These are phyloP conservation scores for Schrankia costaestrigalis DNA, from an alignment of 2,888 invertebrate genomes.

Conservation along the genomic window DNA sequence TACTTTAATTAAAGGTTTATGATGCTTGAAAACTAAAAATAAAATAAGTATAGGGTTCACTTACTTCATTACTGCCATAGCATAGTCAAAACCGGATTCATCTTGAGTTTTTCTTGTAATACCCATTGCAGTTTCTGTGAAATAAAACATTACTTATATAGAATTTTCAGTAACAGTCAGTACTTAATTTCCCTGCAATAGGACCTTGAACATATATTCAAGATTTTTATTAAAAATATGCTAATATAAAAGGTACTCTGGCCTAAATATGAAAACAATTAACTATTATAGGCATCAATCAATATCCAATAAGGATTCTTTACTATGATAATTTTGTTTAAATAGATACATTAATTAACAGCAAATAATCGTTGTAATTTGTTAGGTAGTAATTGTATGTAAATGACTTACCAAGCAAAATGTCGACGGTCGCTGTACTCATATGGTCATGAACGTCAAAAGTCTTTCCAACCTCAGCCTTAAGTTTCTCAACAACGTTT, in stretches of 20 bases:
- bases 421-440: slow-evolving; percentile 87
- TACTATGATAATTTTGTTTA: neutral
- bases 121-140: slow-evolving; percentile 90
- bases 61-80: slow-evolving; percentile 90
- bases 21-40: too few relatives aligned
- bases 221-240: too few relatives aligned
- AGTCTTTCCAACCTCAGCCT: slow-evolving; percentile 78
- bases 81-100: slow-evolving; percentile 87
- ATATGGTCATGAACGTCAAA: slow-evolving; percentile 87
- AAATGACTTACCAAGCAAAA: slow-evolving; percentile 74
- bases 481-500: slow-evolving; percentile 82
- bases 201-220: neutral
- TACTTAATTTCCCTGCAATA: neutral
- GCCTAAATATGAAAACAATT: too few relatives aligned
- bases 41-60: too few relatives aligned
- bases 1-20: too few relatives aligned
- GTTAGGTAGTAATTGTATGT: too few relatives aligned
- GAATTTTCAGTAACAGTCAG: neutral
- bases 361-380: neutral
- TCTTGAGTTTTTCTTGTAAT: slow-evolving; percentile 87
- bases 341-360: neutral
- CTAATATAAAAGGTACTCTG: too few relatives aligned
- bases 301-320: too few relatives aligned
- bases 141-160: neutral
- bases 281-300: too few relatives aligned